Evolutionary conservation across 2,888 invertebrate genomes (phyloP), one percentile per base, ranked within the genome.

Genomic region (Furcula furcula): DNA sequence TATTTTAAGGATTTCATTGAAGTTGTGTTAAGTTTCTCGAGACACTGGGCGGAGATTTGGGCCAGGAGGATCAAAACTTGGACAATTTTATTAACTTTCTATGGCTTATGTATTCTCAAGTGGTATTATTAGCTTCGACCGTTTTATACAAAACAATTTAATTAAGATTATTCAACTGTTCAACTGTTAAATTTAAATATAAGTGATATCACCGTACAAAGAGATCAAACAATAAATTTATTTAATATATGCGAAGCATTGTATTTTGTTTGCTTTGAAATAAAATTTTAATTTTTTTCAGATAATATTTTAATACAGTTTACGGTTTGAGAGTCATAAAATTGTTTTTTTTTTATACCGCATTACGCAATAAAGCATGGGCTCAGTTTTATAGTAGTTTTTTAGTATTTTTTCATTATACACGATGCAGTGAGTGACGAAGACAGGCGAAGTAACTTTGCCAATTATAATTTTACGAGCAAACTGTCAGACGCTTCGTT

Each of bases 51-150:
- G 51, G 50, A 68, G 67, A 67, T 76, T 73, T 68, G 46, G 60
- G 53, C 46, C 34, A 47, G 52, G 65, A 56, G 65, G 68, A 69
- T 68, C 58, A 44, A 53, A 74, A 73, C 65, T 75, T 73, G 38
- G 44, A 26, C 55, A 53, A 60, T 67, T 64, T 65, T 67, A 59
- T 73, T 63, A 72, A 70, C 70, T 69, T 70, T 62, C 64, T 55
- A 64, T 65, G 40, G 65, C 62, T 65, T 65, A 64, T 65, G 63
- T 67, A 64, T 61, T 56, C 58, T 47, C 55, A 39, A 51, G 63
- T 39, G 54, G 56, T 53, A 47, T 43, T n/a, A n/a, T 47, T 44
- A 48, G 44, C 40, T 47, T 45, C 51, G 43, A 40, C 33, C 34
- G 44, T 51, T 58, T 49, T 25, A 41, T 37, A 47, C 49, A 53